These are phyloP conservation scores for Heliopora coerulea DNA, from an alignment of 92 coral and sea anemone genomes.

Conservation along the genomic window DNA sequence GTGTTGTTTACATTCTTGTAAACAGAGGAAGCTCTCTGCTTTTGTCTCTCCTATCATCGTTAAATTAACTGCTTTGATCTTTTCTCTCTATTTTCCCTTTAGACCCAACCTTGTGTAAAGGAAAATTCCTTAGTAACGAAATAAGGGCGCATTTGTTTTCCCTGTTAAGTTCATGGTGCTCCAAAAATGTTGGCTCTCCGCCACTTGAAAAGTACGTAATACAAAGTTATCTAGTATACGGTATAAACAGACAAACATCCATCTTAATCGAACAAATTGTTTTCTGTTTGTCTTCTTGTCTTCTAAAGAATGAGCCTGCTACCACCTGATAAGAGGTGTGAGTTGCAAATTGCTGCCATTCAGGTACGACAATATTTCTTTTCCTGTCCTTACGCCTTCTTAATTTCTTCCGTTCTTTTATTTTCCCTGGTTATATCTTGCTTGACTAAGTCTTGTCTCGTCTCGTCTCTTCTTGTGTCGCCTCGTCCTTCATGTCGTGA, in stretches of 20 bases:
- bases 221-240: not conserved
- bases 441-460: too few relatives aligned
- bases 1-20: too few relatives aligned
- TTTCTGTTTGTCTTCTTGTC: not conserved
- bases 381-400: not conserved
- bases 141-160: slow-evolving; percentile 82
- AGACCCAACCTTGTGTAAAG: slow-evolving; percentile 36
- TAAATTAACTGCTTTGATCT: too few relatives aligned
- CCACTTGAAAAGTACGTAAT: slow-evolving; percentile 75
- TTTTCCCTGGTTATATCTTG: too few relatives aligned
- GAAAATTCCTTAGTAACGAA: slow-evolving; percentile 64
- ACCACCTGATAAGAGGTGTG: slow-evolving; percentile 89
- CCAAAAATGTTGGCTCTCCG: slow-evolving; percentile 75
- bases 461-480: not conserved
- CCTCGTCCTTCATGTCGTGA: not conserved
- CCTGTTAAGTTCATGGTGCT: slow-evolving; percentile 97
- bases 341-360: slow-evolving; percentile 93
- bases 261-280: too few relatives aligned
- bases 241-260: too few relatives aligned
- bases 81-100: not conserved
- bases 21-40: too few relatives aligned
- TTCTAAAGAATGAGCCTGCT: slow-evolving; percentile 65
- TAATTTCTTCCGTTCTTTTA: too few relatives aligned
- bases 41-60: too few relatives aligned
- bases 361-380: slow-evolving; percentile 58